Percentiles rank a stretch among this genome's conserved stretches.
These are phyloP conservation scores for Peromyscus nudipes DNA, from an alignment of 2,797 vertebrate genomes.

Conservation along the genomic window DNA sequence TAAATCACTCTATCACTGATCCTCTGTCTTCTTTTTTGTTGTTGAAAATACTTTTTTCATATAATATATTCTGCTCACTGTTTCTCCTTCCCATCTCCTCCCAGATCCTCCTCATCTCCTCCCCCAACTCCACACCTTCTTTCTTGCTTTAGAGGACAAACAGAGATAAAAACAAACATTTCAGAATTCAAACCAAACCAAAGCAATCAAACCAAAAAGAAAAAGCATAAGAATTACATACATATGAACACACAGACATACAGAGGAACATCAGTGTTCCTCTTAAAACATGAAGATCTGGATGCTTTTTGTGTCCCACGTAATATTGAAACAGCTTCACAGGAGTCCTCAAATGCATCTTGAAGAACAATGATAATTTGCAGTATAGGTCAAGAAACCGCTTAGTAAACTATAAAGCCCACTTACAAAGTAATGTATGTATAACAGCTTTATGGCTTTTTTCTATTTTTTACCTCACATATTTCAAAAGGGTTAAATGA, in stretches of 20 bases:
- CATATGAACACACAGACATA: background rate
- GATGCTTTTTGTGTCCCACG: background rate
- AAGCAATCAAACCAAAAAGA: background rate
- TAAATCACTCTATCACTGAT: background rate
- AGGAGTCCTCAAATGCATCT: background rate
- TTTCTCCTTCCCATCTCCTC: background rate
- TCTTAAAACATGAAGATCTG: background rate
- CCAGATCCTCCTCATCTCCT: too few species aligned
- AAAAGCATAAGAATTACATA: background rate
- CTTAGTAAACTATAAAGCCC: background rate
- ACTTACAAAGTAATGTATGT: background rate
- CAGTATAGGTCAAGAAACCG: background rate
- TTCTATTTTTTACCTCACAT: slow-evolving; percentile 2
- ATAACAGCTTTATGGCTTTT: background rate
- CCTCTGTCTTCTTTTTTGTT: background rate
- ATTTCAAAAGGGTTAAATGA: slow-evolving; percentile 62
- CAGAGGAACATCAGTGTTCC: background rate
- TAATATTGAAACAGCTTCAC: background rate
- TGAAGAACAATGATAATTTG: background rate
- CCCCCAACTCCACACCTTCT: too few species aligned
- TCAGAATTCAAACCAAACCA: background rate
- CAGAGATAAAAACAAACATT: background rate
- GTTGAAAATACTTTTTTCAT: background rate
- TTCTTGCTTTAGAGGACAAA: background rate
- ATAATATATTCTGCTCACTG: background rate